Evolutionary conservation across 2,888 invertebrate genomes (phyloP), one percentile per base, ranked within the genome.

Genomic region (Podotricha telesiphe): DNA sequence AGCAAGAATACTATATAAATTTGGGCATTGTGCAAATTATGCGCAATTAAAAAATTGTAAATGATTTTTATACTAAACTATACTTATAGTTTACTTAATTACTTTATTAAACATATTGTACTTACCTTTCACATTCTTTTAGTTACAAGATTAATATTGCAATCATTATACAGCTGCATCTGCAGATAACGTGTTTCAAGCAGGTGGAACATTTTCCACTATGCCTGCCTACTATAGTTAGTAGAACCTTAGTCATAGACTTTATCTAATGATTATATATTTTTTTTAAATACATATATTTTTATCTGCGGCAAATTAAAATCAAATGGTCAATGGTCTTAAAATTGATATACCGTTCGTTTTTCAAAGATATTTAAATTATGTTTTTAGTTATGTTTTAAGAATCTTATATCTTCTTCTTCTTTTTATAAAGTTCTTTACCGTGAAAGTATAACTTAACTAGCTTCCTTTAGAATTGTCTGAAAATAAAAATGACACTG

Each of bases 161-260:
- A 45, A 5, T 59, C 5, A 22, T 22, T n/a, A 10, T 22, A 42
- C 58, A 59, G 58, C 20, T 59, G 58, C 22, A n/a, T 59, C 20
- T 42, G 58, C 42, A 59, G 58, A 37, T 15, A 42, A 42, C 58
- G 40, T n/a, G 42, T 59, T 59, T n/a, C n/a, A n/a, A 58, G 58
- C 58, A 58, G 58, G 58, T 58, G 58, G 40, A 42, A 42, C 58
- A 13, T 20, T 19, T 58, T 13, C 40, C 20, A 40, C 40, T 58
- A 40, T 59, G 58, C 42, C 22, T n/a, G n/a, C n/a, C n/a, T n/a
- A n/a, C n/a, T n/a, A 42, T 6, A 59, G 58, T 59, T 59, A n/a
- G n/a, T n/a, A n/a, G n/a, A n/a, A 42, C 58, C 15, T 50, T 50
- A 50, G 11, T 42, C 13, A 13, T 53, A 51, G 22, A 28, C n/a